Evolutionary conservation across 1,140 invertebrate species (phyloP).

Genomic region (Nilaparvata lugens): DNA sequence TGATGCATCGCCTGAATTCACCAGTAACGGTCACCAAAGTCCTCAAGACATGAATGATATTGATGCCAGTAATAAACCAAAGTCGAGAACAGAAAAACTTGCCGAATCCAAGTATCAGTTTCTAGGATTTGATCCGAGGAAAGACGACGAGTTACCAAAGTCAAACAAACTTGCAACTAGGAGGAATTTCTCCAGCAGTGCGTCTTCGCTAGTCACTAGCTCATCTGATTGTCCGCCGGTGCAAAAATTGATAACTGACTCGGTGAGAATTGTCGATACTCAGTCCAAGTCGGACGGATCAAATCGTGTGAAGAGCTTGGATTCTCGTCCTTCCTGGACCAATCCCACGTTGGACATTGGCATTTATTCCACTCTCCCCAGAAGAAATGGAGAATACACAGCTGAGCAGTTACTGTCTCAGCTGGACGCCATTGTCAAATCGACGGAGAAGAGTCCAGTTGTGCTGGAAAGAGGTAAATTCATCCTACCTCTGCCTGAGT

Average conservation of each 20-base stretch:
- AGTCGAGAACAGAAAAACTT: slow-evolving; percentile 10
- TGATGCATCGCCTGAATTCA: neutral
- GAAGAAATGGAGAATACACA: slow-evolving; percentile 12
- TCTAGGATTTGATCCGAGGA: slow-evolving; percentile 22
- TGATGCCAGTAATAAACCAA: slow-evolving; percentile 1
- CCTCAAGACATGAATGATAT: neutral
- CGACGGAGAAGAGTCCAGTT: slow-evolving; percentile 24
- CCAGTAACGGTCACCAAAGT: neutral
- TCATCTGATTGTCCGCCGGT: neutral
- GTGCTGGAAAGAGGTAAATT: slow-evolving; percentile 19
- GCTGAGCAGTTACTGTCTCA: slow-evolving; percentile 13
- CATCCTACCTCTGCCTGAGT: slow-evolving; percentile 27
- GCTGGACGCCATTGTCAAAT: slow-evolving; percentile 24
- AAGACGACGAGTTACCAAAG: slow-evolving; percentile 5
- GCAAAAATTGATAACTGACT: neutral
- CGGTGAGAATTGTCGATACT: neutral
- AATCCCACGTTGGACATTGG: slow-evolving; percentile 17
- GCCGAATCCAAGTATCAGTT: slow-evolving; percentile 23
- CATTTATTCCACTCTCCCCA: neutral
- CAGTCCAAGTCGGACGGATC: neutral
- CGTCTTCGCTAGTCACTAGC: neutral
- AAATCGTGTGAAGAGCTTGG: neutral
- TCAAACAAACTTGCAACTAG: neutral
- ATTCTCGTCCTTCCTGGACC: slow-evolving; percentile 19
- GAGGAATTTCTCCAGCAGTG: neutral